Evolutionary conservation across 2,113 vertebrate genomes (phyloP).

Genomic region (Trematocara macrostoma): DNA sequence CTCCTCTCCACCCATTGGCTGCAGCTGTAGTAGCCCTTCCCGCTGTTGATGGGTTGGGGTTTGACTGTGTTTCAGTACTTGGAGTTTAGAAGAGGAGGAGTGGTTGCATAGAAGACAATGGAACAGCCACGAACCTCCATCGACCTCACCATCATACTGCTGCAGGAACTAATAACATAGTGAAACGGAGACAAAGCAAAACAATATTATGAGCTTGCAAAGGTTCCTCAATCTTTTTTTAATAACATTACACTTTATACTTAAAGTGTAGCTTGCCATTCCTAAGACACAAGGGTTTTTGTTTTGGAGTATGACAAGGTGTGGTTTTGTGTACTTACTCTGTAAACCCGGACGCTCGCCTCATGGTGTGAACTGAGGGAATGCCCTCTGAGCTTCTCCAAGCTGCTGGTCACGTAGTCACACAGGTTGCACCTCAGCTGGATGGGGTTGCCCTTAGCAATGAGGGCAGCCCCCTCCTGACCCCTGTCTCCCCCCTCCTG

Average conservation of each 20-base stretch:
- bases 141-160: constrained; percentile 87
- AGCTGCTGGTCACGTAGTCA: constrained; percentile 91
- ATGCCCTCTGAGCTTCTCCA: constrained; percentile 94
- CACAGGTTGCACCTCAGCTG: constrained; percentile 95
- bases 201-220: not conserved
- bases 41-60: constrained; percentile 93
- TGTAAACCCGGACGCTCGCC: constrained; percentile 91
- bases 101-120: constrained; percentile 95
- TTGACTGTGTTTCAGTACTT: constrained; percentile 96
- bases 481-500: constrained; percentile 87
- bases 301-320: not conserved
- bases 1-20: constrained; percentile 89
- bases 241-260: not conserved
- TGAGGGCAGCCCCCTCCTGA: constrained; percentile 83
- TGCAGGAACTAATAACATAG: constrained; percentile 83
- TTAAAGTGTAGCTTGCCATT: not conserved
- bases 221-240: not conserved
- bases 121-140: constrained; percentile 89
- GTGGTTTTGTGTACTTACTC: constrained; percentile 76
- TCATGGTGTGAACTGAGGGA: constrained; percentile 89
- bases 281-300: not conserved
- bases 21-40: constrained; percentile 89
- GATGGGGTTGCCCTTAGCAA: constrained; percentile 90
- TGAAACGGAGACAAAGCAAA: not conserved
- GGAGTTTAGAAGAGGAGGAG: constrained; percentile 95